Percentiles rank a stretch among this genome's conserved stretches.
phyloP scores from a whole-genome alignment of 2,888 invertebrate species.

The Boloria selene region DNA sequence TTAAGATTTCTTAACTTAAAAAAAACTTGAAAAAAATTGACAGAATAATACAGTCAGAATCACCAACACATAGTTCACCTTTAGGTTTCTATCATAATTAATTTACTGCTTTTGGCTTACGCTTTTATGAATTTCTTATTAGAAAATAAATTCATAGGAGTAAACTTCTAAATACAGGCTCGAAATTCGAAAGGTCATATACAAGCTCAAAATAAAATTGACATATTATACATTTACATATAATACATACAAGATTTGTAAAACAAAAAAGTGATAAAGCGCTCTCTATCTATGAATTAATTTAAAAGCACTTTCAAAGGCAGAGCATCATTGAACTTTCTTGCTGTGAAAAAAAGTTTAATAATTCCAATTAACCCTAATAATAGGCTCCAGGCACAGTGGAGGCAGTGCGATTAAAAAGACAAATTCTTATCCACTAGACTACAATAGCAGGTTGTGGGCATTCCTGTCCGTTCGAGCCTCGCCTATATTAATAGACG shows the following conservation, averaged over 20 bases:
- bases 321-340: constrained; percentile 59
- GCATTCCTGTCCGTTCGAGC: constrained; percentile 63
- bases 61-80: too few relatives aligned
- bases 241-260: constrained; percentile 8
- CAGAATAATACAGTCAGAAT: too few relatives aligned
- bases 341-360: constrained; percentile 71
- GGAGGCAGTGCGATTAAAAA: constrained; percentile 77
- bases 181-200: too few relatives aligned
- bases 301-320: constrained; percentile 66
- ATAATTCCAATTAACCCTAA: constrained; percentile 82
- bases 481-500: constrained; percentile 77
- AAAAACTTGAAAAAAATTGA: too few relatives aligned
- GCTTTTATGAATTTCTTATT: too few relatives aligned
- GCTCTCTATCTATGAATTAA: constrained; percentile 69
- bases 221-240: neutral
- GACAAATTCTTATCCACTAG: constrained; percentile 79
- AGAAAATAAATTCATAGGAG: too few relatives aligned
- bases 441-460: constrained; percentile 78
- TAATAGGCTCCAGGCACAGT: constrained; percentile 73
- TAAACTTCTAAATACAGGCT: too few relatives aligned
- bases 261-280: constrained; percentile 70
- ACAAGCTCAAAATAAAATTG: too few relatives aligned
- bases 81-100: too few relatives aligned
- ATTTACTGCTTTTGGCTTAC: too few relatives aligned
- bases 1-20: too few relatives aligned